Evolutionary conservation across 2,888 invertebrate genomes (phyloP).

Genomic region (Dione juno): DNA sequence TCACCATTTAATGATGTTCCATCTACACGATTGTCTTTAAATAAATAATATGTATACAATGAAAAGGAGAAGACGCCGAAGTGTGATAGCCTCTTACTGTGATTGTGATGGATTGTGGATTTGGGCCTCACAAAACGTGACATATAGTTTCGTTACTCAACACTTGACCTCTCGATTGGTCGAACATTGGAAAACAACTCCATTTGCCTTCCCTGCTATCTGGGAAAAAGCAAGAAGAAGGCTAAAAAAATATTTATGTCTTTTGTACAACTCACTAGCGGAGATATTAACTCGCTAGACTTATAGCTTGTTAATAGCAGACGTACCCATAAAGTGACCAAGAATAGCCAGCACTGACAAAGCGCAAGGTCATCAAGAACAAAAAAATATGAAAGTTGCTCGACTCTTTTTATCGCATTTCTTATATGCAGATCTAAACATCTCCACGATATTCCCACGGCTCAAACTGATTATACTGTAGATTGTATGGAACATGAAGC

Average conservation of each 20-base stretch:
- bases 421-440: constrained; percentile 58
- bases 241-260: neutral
- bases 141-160: no score
- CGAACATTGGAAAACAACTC: no score
- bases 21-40: no score
- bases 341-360: constrained; percentile 40
- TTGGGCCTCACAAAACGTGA: no score
- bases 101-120: no score
- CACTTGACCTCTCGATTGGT: no score
- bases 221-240: no score
- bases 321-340: constrained; percentile 41
- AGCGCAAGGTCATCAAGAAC: constrained; percentile 47
- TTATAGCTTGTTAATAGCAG: neutral
- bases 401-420: constrained; percentile 49
- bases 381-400: constrained; percentile 57
- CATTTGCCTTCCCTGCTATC: no score
- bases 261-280: neutral
- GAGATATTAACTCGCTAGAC: neutral
- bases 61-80: no score
- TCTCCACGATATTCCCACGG: constrained; percentile 63
- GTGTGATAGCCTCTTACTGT: no score
- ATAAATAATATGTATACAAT: no score
- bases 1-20: no score
- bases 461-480: constrained; percentile 42
- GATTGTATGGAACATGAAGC: constrained; percentile 28